Percentiles rank a stretch among this genome's conserved stretches.
Evolutionary conservation across 2,797 vertebrate species (phyloP).

Genomic region (Novumbra hubbsi): DNA sequence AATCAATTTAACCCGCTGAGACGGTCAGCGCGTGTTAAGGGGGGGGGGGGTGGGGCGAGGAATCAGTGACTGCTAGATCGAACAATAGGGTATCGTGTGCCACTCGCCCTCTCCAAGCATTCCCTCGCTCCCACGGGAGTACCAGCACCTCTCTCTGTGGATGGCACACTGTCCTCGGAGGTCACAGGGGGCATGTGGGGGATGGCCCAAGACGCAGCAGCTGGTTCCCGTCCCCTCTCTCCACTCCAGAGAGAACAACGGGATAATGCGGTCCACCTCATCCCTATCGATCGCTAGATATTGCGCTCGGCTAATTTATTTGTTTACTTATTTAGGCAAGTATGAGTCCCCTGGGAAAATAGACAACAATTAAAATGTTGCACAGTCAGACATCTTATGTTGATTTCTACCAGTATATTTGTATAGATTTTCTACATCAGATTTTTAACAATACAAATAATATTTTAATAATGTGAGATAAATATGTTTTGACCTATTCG

Average conservation of each 20-base stretch:
- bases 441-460: background rate
- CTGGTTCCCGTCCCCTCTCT: constrained; percentile 65
- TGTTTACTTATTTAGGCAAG: constrained; percentile 58
- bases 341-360: constrained; percentile 34
- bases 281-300: constrained; percentile 58
- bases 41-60: constrained; percentile 34
- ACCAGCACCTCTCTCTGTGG: constrained; percentile 61
- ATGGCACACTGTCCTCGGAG: constrained; percentile 64
- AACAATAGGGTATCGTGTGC: constrained; percentile 78
- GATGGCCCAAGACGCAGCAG: constrained; percentile 58
- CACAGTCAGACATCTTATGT: background rate
- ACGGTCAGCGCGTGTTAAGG: constrained; percentile 51
- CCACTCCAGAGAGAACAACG: constrained; percentile 52
- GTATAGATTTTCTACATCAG: background rate
- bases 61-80: constrained; percentile 69
- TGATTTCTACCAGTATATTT: background rate
- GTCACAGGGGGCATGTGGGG: constrained; percentile 48
- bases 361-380: constrained; percentile 32
- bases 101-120: constrained; percentile 68
- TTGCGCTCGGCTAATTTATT: constrained; percentile 40
- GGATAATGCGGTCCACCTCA: constrained; percentile 52
- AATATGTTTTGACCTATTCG: background rate
- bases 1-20: constrained; percentile 70
- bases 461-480: background rate
- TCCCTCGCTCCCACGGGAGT: constrained; percentile 68